Base-by-base conservation (phyloP, 2,888 invertebrate genomes). In the Mactromeris polynyma region DNA sequence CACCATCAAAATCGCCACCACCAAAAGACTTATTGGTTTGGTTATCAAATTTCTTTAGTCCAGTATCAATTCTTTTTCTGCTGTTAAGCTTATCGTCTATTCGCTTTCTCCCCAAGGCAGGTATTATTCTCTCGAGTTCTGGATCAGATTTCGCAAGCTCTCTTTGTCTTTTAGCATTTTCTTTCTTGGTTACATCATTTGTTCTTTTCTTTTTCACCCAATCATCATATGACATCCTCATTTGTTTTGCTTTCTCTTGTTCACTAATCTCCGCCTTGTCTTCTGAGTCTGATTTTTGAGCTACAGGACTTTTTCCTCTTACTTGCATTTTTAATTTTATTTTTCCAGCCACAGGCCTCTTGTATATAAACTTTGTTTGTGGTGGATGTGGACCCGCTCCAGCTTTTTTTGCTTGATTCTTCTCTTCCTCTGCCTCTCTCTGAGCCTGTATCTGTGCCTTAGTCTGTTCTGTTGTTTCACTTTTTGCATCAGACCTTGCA, bases 301-400 rank as follows among this genome's bases (percentile, higher is more conserved):
- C 89, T 64, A 92, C 88, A 87, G 93, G 87, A 86, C 90, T 91
- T 58, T 89, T 93, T 58, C 93, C 92, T 90, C 86, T 89, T 40
- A 86, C 93, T 83, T 92, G 85, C 89, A 94, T 91, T 69, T 88
- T 92, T 19, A 95, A 90, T 69, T 94, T 93, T 79, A 95, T 94
- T 77, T 93, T 93, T 11, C 95, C 95, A 38, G 95, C 93, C 19
- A 95, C 94, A 9, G 95, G 95, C 31, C 95, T 85, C 86, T 94
- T 95, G 85, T 95, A 95, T 9, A 95, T 95, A 89, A 95, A 95
- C 69, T 95, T 95, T 6, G 95, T 93, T 31, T 93, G 93, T 38
- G 94, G 93, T 9, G 94, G 94, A 85, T 93, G 93, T 3, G 92
- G 93, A 31, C 87, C 91, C 31, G 82, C 85, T 58, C 73, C 54